Percentiles rank a stretch among this genome's conserved stretches.
Conservation (phyloP, 2,797 vertebrate species). For the Naso thynnoides region DNA sequence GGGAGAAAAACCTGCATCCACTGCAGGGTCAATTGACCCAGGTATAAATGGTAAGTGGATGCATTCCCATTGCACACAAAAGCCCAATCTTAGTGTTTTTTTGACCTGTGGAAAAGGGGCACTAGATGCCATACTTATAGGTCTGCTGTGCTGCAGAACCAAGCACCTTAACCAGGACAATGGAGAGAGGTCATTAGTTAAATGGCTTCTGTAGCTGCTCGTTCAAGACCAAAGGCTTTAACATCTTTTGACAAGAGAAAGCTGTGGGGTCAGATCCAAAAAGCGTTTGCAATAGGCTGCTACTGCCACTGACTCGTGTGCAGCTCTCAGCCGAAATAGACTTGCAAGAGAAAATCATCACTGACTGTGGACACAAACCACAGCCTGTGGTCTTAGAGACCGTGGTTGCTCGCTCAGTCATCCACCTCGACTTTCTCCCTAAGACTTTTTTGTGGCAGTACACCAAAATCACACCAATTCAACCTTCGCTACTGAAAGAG, state of each 20-base stretch:
- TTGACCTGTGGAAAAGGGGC: too few species aligned
- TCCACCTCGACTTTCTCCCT: conserved; percentile 10
- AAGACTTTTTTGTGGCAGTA: conserved; percentile 8
- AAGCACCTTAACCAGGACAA: conserved; percentile 5
- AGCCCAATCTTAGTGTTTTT: too few species aligned
- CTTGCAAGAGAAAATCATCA: conserved; percentile 26
- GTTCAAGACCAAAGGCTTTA: neutral
- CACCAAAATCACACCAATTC: conserved; percentile 1
- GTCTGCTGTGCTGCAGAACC: neutral
- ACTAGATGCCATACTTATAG: neutral
- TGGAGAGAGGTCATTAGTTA: neutral
- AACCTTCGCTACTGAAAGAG: conserved; percentile 32
- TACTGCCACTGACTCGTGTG: conserved; percentile 24
- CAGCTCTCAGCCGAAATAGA: conserved; percentile 13
- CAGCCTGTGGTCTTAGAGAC: conserved; percentile 1
- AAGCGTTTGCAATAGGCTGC: conserved; percentile 8
- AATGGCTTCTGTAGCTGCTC: neutral
- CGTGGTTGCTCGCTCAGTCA: conserved; percentile 21
- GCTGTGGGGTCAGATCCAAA: conserved; percentile 14
- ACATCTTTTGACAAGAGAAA: conserved; percentile 3
- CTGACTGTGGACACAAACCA: conserved; percentile 4
- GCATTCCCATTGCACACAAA: too few species aligned
- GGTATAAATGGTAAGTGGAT: too few species aligned
- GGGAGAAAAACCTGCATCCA: too few species aligned
- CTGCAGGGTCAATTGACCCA: too few species aligned